Percentiles rank a stretch among this genome's conserved stretches.
phyloP scores from a whole-genome alignment of 2,888 invertebrate species.

The Rhagophthalmus giganteus region DNA sequence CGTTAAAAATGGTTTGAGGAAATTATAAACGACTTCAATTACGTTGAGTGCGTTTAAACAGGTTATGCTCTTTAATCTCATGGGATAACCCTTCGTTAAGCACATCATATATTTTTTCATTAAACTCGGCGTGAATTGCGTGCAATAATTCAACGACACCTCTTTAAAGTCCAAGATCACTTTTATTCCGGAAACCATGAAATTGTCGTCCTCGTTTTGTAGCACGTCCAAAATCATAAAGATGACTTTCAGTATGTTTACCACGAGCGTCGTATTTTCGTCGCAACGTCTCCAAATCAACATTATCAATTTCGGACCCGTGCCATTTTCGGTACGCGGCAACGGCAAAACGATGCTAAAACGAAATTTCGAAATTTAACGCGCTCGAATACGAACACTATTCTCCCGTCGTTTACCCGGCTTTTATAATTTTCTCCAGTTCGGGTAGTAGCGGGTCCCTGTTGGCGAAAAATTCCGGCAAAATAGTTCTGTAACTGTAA shows the following conservation, averaged over 20 bases:
- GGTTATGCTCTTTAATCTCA: constrained; percentile 61
- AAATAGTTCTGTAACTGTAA: constrained; percentile 60
- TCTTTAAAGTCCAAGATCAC: constrained; percentile 61
- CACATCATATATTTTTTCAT: constrained; percentile 57
- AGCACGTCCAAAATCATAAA: constrained; percentile 61
- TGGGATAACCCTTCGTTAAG: constrained; percentile 62
- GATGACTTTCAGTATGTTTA: constrained; percentile 54
- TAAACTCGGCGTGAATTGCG: constrained; percentile 58
- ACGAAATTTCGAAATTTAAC: not conserved
- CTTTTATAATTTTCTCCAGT: constrained; percentile 42
- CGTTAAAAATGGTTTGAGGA: constrained; percentile 51
- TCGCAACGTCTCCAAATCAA: not conserved
- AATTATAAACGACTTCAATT: constrained; percentile 53
- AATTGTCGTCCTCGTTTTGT: constrained; percentile 63
- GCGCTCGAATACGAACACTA: too few species aligned
- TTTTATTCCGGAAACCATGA: constrained; percentile 58
- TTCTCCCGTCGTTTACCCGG: too few species aligned
- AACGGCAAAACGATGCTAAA: not conserved
- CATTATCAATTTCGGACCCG: constrained; percentile 5
- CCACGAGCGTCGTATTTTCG: not conserved
- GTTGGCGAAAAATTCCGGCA: constrained; percentile 62
- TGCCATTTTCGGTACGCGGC: not conserved
- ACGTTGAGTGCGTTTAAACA: constrained; percentile 63
- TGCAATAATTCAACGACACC: constrained; percentile 58
- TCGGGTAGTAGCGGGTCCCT: constrained; percentile 54